Percentiles rank a stretch among this genome's conserved stretches.
Conservation (phyloP, 2,113 vertebrate genomes). For the Syngnathus scovelli region DNA sequence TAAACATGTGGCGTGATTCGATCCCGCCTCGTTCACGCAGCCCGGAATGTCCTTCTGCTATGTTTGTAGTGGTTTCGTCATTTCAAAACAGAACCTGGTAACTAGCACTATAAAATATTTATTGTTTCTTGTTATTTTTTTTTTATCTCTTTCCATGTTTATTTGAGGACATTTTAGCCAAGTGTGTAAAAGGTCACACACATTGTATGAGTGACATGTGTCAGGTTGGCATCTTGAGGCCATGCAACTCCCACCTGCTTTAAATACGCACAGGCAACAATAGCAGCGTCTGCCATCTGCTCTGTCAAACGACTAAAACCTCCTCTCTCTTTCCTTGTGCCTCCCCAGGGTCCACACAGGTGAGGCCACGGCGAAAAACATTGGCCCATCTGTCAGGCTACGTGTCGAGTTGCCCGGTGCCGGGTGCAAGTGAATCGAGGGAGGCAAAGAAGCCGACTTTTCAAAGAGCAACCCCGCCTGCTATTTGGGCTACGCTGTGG, state of each 20-base stretch:
- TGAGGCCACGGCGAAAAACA: conserved; percentile 48
- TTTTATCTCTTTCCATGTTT: not conserved
- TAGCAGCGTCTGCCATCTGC: conserved; percentile 49
- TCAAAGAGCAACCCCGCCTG: conserved; percentile 54
- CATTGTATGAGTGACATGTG: conserved; percentile 12
- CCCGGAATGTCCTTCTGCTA: not conserved
- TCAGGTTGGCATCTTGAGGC: conserved; percentile 17
- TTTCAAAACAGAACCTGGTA: not conserved
- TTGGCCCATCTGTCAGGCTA: conserved; percentile 47
- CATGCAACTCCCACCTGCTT: conserved; percentile 39
- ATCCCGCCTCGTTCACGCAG: not conserved
- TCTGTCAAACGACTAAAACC: conserved; percentile 40
- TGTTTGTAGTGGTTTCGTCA: not conserved
- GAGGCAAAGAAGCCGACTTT: conserved; percentile 49
- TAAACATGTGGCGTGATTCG: not conserved
- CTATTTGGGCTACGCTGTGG: conserved; percentile 72
- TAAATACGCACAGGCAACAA: conserved; percentile 36
- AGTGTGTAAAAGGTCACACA: not conserved
- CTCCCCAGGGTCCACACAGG: conserved; percentile 45
- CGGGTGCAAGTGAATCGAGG: conserved; percentile 51
- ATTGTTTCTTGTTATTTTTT: not conserved
- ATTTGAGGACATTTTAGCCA: too few species aligned
- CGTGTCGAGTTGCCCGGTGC: conserved; percentile 27
- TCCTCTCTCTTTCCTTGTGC: conserved; percentile 28
- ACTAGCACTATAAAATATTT: not conserved